Percentiles rank a stretch among this genome's conserved stretches.
phyloP scores from a whole-genome alignment of 2,888 invertebrate genomes.

The Drosophila algonquin region DNA sequence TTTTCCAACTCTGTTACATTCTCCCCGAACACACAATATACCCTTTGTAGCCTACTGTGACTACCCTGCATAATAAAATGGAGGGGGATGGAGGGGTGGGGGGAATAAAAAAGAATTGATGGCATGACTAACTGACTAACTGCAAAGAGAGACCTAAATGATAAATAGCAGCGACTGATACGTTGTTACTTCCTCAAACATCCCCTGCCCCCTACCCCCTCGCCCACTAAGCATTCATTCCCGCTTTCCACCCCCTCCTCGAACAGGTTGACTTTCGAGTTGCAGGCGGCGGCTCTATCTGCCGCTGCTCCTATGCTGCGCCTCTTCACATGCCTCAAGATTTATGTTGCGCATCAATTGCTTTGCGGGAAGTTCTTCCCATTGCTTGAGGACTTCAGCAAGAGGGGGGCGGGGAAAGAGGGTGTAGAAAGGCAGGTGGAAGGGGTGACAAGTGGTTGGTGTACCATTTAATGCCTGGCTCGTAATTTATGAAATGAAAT shows the following conservation, averaged over 20 bases:
- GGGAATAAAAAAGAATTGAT: slow-evolving; percentile 45
- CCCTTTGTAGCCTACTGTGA: neutral
- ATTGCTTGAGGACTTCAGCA: neutral
- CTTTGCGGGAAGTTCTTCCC: slow-evolving; percentile 29
- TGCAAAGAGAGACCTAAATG: slow-evolving; percentile 22
- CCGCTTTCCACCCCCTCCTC: neutral
- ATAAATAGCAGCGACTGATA: slow-evolving; percentile 49
- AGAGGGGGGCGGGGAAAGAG: neutral
- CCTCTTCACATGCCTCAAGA: slow-evolving; percentile 69
- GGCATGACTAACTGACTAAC: slow-evolving; percentile 52
- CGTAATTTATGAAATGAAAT: slow-evolving; percentile 81
- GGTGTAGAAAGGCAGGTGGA: slow-evolving; percentile 4
- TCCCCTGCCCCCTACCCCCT: slow-evolving; percentile 1
- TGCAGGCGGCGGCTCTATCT: slow-evolving; percentile 12
- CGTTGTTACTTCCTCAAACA: slow-evolving; percentile 26
- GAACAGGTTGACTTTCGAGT: slow-evolving; percentile 39
- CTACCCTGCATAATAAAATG: neutral
- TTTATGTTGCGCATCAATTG: slow-evolving; percentile 76
- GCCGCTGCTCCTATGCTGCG: neutral
- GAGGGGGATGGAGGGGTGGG: neutral
- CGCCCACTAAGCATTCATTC: slow-evolving; percentile 6
- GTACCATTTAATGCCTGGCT: slow-evolving; percentile 62
- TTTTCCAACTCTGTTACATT: too few relatives aligned
- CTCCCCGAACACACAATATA: too few relatives aligned
- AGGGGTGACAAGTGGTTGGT: slow-evolving; percentile 64